Evolutionary conservation across 2,797 vertebrate genomes (phyloP).

Genomic region (Momotus momota): DNA sequence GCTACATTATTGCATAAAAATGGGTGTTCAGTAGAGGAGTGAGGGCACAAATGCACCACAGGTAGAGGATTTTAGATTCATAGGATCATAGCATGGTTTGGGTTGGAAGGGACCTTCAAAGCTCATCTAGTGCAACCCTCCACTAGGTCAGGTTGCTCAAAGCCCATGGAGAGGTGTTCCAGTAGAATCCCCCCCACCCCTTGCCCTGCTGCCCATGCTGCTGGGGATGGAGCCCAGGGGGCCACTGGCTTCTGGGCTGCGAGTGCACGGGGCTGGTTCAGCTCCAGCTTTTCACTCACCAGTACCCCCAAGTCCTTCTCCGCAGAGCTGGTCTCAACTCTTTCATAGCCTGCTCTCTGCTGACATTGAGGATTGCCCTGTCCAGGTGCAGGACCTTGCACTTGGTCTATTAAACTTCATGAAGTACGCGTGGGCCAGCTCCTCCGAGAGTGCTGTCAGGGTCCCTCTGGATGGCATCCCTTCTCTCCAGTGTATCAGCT

Average conservation of each 20-base stretch:
- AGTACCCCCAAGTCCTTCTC: neutral
- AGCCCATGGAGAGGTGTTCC: neutral
- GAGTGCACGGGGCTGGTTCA: fast-evolving
- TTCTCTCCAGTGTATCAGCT: fast-evolving
- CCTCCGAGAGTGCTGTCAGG: neutral
- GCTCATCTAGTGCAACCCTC: neutral
- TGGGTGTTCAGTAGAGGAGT: neutral
- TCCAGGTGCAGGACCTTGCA: neutral
- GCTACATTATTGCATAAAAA: neutral
- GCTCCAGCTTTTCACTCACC: no score
- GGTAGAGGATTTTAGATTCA: neutral
- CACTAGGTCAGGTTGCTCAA: neutral
- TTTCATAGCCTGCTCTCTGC: neutral
- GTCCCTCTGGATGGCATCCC: neutral
- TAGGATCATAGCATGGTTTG: neutral
- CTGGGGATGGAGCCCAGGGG: neutral
- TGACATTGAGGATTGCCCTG: neutral
- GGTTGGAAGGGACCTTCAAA: neutral
- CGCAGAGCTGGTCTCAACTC: neutral
- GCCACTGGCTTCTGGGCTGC: neutral
- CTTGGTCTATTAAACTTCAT: neutral
- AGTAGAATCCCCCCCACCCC: neutral
- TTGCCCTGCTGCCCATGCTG: fast-evolving
- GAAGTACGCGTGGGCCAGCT: fast-evolving
- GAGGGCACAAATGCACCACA: neutral